Conservation (phyloP, 2,888 invertebrate species). For the Axea sp. region DNA sequence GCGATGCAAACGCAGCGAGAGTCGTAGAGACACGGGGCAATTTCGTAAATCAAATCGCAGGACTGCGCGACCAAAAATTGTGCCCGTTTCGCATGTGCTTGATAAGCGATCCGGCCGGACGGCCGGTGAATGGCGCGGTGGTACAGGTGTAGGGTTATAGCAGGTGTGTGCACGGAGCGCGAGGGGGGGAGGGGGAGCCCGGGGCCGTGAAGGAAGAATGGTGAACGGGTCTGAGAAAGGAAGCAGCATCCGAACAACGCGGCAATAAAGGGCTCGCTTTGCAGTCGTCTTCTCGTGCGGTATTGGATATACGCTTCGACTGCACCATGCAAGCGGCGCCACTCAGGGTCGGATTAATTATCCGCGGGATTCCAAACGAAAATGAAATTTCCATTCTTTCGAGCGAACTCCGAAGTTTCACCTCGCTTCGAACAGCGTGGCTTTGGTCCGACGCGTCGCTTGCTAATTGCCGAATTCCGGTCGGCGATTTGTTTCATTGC, state of each 20-base stretch:
- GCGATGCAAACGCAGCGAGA: too few relatives aligned
- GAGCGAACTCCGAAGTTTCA: too few relatives aligned
- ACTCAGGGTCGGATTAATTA: constrained; percentile 40
- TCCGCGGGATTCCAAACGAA: constrained; percentile 12
- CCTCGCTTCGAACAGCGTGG: too few relatives aligned
- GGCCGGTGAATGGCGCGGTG: constrained; percentile 56
- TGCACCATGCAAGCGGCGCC: constrained; percentile 37
- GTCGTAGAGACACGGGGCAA: neutral
- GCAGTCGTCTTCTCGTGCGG: constrained; percentile 57
- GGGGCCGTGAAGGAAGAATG: constrained; percentile 55
- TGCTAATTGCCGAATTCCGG: too few relatives aligned
- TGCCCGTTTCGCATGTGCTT: constrained; percentile 14
- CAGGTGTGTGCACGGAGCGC: constrained; percentile 11
- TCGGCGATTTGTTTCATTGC: too few relatives aligned
- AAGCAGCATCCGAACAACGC: constrained; percentile 75
- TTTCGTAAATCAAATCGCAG: constrained; percentile 23
- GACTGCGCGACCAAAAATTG: constrained; percentile 7
- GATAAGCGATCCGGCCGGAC: constrained; percentile 52
- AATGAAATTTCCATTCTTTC: constrained; percentile 20
- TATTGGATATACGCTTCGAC: constrained; percentile 24
- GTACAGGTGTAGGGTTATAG: constrained; percentile 54
- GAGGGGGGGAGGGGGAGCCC: neutral
- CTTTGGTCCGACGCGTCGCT: too few relatives aligned
- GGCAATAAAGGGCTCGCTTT: constrained; percentile 75
- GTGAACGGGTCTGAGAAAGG: constrained; percentile 75